Percentiles rank a stretch among this genome's conserved stretches.
These are phyloP conservation scores for Dendrolimus kikuchii DNA, from an alignment of 1,140 invertebrate species.

Conservation along the genomic window DNA sequence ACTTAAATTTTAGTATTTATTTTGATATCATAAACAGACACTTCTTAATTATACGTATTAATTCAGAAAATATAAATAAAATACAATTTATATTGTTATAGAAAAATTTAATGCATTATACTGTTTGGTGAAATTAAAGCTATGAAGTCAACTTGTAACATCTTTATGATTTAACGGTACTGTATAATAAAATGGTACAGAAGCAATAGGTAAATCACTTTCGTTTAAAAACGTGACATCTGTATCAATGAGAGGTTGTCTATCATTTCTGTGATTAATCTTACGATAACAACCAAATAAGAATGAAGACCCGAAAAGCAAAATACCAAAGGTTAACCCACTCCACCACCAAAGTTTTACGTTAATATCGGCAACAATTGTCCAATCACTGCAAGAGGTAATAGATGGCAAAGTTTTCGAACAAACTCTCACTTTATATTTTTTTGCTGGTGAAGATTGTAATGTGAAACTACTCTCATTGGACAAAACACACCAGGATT, in stretches of 20 bases:
- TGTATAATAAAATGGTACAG: too few species aligned
- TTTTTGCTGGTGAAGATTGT: constrained; percentile 25
- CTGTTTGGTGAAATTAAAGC: too few species aligned
- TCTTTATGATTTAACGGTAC: too few species aligned
- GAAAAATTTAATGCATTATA: too few species aligned
- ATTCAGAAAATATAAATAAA: too few species aligned
- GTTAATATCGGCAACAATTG: constrained; percentile 14
- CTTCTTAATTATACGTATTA: too few species aligned
- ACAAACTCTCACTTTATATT: constrained; percentile 46
- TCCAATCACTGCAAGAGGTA: constrained; percentile 39
- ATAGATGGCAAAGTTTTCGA: constrained; percentile 36
- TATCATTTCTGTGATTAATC: constrained; percentile 1
- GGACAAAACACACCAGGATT: constrained; percentile 36
- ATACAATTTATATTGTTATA: too few species aligned
- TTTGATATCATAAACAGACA: too few species aligned
- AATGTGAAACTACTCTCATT: constrained; percentile 25
- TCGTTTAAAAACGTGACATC: too few species aligned
- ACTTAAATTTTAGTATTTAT: too few species aligned
- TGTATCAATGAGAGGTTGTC: neutral
- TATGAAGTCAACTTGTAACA: too few species aligned
- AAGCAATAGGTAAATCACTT: too few species aligned
- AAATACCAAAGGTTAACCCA: constrained; percentile 35
- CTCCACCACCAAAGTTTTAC: constrained; percentile 27
- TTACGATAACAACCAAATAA: constrained; percentile 21
- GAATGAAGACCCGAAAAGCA: constrained; percentile 26